Evolutionary conservation across 2,797 vertebrate genomes (phyloP), one percentile per base, ranked within the genome.

Genomic region (Poeciliopsis turneri): DNA sequence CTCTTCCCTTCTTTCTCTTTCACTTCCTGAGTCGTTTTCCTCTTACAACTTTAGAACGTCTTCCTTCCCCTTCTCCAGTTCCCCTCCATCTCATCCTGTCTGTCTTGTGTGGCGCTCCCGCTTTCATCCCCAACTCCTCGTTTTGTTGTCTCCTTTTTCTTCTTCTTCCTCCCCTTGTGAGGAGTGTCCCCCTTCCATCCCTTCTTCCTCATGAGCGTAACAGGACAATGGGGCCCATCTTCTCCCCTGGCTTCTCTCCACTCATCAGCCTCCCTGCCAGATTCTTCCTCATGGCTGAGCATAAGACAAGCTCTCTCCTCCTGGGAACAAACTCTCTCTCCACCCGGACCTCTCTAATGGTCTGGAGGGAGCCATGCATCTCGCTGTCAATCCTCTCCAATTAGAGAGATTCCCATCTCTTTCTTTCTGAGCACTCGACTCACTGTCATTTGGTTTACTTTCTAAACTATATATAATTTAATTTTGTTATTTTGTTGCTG

Each of bases 211-310:
- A 87, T 93, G 89, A 90, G 89, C 10, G 76, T 83, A 88, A 92
- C 91, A 84, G 92, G 93, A 94, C 94, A 94, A 93, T 93, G 89
- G 88, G 85, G 85, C 85, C 90, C 91, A 92, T 94, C 93, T 92
- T 92, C 93, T 94, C 86, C 86, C 81, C 91, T 93, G 94, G 93
- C 94, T 85, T 86, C 87, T 81, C 90, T 91, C 89, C 89, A 86
- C 93, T 94, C 91, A 90, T 93, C 90, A 89, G 84, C 79, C 76
- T 86, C 90, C 80, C 84, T 91, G 94, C 92, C 93, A 95, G 94
- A 93, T 93, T 94, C 91, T 94, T 96, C 94, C 93, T 90, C 94
- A 93, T 95, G 92, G 91, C 89, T 93, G 94, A 94, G 89, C 93
- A 91, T 85, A 93, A 95, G 91, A 94, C 92, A 92, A 91, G 90